phyloP scores from a whole-genome alignment of 2,797 vertebrate genomes.

The Discoglossus pictus region DNA sequence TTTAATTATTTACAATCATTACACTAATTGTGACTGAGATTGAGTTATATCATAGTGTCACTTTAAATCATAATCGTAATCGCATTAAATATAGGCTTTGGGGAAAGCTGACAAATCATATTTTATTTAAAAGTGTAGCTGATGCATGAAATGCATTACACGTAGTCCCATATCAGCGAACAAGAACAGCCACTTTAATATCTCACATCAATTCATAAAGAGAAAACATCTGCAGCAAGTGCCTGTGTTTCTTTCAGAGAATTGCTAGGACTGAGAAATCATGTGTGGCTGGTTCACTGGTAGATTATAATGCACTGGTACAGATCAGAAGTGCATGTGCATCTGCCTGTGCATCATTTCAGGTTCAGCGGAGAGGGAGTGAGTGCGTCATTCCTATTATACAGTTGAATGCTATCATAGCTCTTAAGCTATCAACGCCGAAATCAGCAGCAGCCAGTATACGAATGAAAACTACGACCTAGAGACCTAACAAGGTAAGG shows the following conservation, averaged over 20 bases:
- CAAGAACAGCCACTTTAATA: no score
- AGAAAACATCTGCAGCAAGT: neutral
- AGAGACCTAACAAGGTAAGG: conserved; percentile 23
- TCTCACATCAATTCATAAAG: neutral
- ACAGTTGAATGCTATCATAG: conserved; percentile 41
- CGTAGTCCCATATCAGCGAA: no score
- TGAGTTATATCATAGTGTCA: no score
- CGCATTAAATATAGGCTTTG: no score
- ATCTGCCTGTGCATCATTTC: conserved; percentile 46
- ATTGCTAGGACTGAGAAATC: conserved; percentile 19
- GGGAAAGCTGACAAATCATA: no score
- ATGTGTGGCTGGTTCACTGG: conserved; percentile 26
- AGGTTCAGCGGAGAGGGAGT: conserved; percentile 37
- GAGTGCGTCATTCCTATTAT: conserved; percentile 44
- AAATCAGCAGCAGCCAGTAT: neutral
- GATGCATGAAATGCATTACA: no score
- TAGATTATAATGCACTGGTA: conserved; percentile 38
- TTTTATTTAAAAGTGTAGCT: no score
- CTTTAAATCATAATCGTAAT: no score
- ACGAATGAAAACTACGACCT: conserved; percentile 18
- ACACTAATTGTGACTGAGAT: no score
- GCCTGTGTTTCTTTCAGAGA: conserved; percentile 12
- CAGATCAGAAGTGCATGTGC: conserved; percentile 43
- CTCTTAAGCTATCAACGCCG: conserved; percentile 17
- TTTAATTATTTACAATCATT: no score